Evolutionary conservation across 64 coral and sea anemone genomes (phyloP), one percentile per base, ranked within the genome.

Genomic region (Montipora capricornis): DNA sequence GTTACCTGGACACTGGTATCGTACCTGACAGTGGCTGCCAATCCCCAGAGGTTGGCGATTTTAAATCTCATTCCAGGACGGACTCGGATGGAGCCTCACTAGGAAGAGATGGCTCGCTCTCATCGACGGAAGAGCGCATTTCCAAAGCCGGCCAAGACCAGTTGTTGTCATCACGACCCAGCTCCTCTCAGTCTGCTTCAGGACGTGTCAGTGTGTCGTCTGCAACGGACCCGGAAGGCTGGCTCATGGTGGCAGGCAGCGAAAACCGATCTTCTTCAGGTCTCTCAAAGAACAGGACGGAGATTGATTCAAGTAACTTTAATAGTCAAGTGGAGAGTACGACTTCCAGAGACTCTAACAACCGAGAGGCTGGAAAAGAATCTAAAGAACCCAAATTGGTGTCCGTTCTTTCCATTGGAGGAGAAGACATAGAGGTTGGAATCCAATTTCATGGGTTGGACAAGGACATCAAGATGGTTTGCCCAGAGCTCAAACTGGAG

Each of bases 391-490:
- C 29, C 55, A 76, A 79, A 17, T 91, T 91, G 47, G 95, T 89
- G 19, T 99, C 98, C 4, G 82, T 96, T 49, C 78, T 99, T 14
- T 95, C 89, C 3, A 80, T 90, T 14, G 57, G 80, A 15, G 98
- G 95, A 8, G 89, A 80, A 4, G 90, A 96, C 29, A 80, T 99
- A 19, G 88, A 99, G 78, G 66, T 94, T 84, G 92, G 89, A 45
- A 60, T 99, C 8, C 92, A 94, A 57, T 80, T 99, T 75, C 74
- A 94, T 57, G 92, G 95, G 20, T 84, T 89, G 15, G 95, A 99
- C 44, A 89, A 89, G 2, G 92, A 90, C 1, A 76, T 99, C 9
- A 99, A 99, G 20, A 55, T 99, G 3, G 77, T 90, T 20, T 71
- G 74, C 47, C 88, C 91, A 22, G 91, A 94, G 9, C 13, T 96